Evolutionary conservation across 1,140 invertebrate genomes (phyloP).

Genomic region (Chionoecetes opilio): DNA sequence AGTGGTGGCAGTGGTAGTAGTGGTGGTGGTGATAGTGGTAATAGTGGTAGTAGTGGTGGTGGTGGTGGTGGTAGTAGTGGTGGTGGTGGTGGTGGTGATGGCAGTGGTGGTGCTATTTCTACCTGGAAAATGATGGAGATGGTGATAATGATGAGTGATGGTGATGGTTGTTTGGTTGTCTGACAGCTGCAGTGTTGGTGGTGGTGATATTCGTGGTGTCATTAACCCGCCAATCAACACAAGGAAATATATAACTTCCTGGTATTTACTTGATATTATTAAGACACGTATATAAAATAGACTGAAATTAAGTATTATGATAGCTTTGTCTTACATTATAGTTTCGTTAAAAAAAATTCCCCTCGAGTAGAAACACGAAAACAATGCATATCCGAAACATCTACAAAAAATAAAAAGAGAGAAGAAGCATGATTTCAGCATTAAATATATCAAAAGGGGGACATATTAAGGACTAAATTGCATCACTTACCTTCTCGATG

Average conservation of each 20-base stretch:
- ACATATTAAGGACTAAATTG: neutral
- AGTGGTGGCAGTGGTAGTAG: neutral
- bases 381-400: neutral
- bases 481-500: neutral
- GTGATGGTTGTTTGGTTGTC: neutral
- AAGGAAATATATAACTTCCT: constrained; percentile 1
- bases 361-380: neutral
- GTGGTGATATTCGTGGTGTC: neutral
- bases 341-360: neutral
- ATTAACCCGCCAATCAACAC: neutral
- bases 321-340: neutral
- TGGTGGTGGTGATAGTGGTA: neutral
- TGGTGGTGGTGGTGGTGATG: neutral
- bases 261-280: neutral
- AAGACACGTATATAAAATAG: neutral
- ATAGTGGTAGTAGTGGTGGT: neutral
- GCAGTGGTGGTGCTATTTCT: neutral
- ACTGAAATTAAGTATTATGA: neutral
- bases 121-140: too few species aligned
- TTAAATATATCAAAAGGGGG: neutral
- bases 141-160: constrained; percentile 5
- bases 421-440: neutral
- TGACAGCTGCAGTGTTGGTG: neutral
- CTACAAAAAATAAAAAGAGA: too few species aligned
- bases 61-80: neutral